Evolutionary conservation across 2,888 invertebrate genomes (phyloP).

Genomic region (Acleris emargana): DNA sequence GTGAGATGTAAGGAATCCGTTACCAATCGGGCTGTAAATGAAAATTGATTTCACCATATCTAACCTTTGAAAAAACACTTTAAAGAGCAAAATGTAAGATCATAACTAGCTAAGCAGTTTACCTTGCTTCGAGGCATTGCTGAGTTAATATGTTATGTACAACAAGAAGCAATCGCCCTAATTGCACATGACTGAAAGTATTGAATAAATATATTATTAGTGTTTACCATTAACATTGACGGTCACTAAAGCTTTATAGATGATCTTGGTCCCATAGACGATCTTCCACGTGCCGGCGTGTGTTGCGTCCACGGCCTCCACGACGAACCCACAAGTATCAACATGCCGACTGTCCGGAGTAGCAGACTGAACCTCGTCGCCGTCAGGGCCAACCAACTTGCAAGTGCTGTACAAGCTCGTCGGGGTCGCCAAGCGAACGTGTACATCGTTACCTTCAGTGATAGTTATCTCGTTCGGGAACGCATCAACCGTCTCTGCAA

Average conservation of each 20-base stretch:
- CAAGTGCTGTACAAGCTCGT: slow-evolving; percentile 22
- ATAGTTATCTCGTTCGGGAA: slow-evolving; percentile 27
- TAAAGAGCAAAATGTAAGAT: too few species aligned
- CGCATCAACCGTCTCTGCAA: slow-evolving; percentile 30
- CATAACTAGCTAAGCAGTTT: too few species aligned
- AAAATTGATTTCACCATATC: too few species aligned
- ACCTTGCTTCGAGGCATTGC: too few species aligned
- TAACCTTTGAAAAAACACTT: too few species aligned
- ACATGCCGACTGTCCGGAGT: not conserved
- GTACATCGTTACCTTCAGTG: slow-evolving; percentile 27
- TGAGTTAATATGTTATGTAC: too few species aligned
- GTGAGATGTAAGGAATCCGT: not conserved
- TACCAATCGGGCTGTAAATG: slow-evolving; percentile 5
- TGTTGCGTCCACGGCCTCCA: slow-evolving; percentile 2
- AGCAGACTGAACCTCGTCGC: not conserved
- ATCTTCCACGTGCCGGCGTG: slow-evolving; percentile 31
- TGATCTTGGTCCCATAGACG: slow-evolving; percentile 22
- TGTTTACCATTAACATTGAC: slow-evolving; percentile 29
- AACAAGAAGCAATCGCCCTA: too few species aligned
- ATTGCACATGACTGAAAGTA: too few species aligned
- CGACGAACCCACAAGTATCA: slow-evolving; percentile 28
- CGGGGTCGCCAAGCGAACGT: slow-evolving; percentile 19
- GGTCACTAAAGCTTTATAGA: slow-evolving; percentile 29
- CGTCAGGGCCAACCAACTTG: slow-evolving; percentile 18
- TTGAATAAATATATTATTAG: not conserved